Base-by-base conservation (phyloP, 2,113 vertebrate genomes). In the Lampris megalopsis region DNA sequence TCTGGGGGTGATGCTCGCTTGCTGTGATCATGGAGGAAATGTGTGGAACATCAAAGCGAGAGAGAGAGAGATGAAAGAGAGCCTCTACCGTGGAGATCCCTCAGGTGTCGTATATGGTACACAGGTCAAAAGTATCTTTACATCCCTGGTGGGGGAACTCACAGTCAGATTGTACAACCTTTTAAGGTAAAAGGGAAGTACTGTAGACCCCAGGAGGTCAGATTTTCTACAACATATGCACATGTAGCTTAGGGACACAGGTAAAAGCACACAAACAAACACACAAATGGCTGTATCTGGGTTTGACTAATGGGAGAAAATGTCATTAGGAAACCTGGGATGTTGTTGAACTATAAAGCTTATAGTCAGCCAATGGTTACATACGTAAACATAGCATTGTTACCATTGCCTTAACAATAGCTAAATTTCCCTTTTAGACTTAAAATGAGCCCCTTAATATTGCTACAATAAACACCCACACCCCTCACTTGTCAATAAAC, bases 391-490 rank as follows among this genome's bases (percentile, higher is more conserved):
- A 0, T 24, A 24, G 24, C 24, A 24, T 24, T 24, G 24, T 24
- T 24, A 24, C 24, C 24, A 24, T 24, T 24, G 24, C 24, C 24
- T 24, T 24, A 24, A 45, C 43, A 45, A 7, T 5, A 1, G 43
- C 7, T 5, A 5, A 45, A 45, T 7, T 45, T 45, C 4, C 43
- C 43, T 7, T 45, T 45, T 45, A 45, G 43, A 45, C 43, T 45
- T 4, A 45, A 7, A 45, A 45, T 63, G 68, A 11, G 66, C 76
- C 63, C 37, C 63, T 83, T 67, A 71, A 38, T 37, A 0, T 43
- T 41, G 59, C 42, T 11, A 11, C 38, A 42, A n/a, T 36, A 3
- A 48, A 45, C 63, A 43, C 58, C 9, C 58, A 7, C 62, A 38
- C 63, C 62, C 59, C 64, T 41, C 58, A 73, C 9, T 24, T 24